Base-by-base conservation (phyloP, 2,797 vertebrate species). In the Coilia nasus region DNA sequence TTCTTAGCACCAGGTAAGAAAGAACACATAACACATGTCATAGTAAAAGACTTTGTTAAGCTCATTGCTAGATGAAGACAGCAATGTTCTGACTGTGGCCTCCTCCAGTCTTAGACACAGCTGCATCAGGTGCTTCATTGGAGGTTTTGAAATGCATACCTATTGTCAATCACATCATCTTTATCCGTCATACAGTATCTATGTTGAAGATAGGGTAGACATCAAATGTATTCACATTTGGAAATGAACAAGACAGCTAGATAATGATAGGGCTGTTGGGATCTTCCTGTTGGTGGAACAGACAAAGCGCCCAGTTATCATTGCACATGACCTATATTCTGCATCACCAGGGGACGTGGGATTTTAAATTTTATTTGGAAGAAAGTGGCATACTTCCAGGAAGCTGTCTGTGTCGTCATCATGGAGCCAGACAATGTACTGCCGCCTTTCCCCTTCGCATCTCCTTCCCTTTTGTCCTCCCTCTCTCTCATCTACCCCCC, bases 301-400 rank as follows among this genome's bases (percentile, higher is more conserved):
- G 71, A 78, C 71, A 78, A 41, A 78, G 35, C 71, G 21, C 71
- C 35, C 71, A 78, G 71, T 78, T 78, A 44, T 44, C 44, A 78
- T 78, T 78, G 71, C 31, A 44, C 71, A 41, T 44, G 71, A 78
- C 71, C 71, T 78, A 78, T 44, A 78, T 78, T 78, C 31, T 44
- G 15, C 14, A 78, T 35, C 1, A 15, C 71, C 71, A 78, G 71
- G 71, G 71, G 71, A 78, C 11, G 71, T 35, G 41, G 31, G 71
- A 15, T 21, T 78, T 41, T 17, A 71, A 71, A 71, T 15, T 78
- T 78, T 44, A 44, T 41, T 19, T 44, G 35, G 71, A 35, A 78
- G 41, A 78, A 78, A 78, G 35, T 78, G 35, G 17, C 71, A 31
- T 78, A 21, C 35, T 78, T 78, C 71, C 71, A 78, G 71, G 71